Conservation (phyloP, 2,888 invertebrate species). For the Zonitis immaculata region DNA sequence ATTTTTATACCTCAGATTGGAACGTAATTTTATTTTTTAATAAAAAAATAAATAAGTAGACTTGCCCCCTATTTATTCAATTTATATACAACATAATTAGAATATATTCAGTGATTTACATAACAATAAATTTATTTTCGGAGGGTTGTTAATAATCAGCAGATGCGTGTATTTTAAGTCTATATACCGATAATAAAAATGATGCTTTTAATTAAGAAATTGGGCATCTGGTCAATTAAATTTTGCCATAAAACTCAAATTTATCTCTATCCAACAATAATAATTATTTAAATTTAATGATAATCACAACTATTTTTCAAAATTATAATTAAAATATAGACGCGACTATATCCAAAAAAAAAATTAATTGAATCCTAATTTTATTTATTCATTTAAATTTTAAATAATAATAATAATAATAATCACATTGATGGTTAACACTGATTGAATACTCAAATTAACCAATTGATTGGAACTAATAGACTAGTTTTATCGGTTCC, state of each 20-base stretch:
- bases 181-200: no score
- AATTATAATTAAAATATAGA: no score
- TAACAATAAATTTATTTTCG: background rate
- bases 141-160: background rate
- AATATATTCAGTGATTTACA: background rate
- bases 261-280: background rate
- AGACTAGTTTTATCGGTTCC: conserved; percentile 43
- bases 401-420: background rate
- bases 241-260: background rate
- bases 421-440: conserved; percentile 4
- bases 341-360: background rate
- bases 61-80: background rate
- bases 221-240: conserved; percentile 1
- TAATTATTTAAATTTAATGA: no score
- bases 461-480: conserved; percentile 46
- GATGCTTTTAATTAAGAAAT: background rate
- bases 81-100: background rate
- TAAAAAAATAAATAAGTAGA: background rate
- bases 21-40: background rate
- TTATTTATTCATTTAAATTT: background rate
- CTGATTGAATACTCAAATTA: conserved; percentile 44
- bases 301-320: background rate
- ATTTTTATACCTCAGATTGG: no score
- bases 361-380: background rate
- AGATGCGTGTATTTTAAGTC: background rate